Evolutionary conservation across 2,113 vertebrate species (phyloP).

Genomic region (Sylvilagus bachmani): DNA sequence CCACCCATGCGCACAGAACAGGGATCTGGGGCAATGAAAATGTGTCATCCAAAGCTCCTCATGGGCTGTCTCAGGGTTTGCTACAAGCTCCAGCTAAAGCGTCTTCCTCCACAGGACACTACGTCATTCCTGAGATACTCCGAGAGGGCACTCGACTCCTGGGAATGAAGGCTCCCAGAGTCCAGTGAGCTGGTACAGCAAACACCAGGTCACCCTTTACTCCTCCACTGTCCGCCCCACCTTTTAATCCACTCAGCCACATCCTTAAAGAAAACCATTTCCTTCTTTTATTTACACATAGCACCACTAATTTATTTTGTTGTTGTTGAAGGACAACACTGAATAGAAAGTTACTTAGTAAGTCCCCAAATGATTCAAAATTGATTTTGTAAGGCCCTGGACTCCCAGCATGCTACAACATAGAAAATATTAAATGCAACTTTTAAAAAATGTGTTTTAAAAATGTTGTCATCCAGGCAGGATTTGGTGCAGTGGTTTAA

Average conservation of each 20-base stretch:
- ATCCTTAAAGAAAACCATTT: background rate
- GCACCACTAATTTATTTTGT: background rate
- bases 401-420: background rate
- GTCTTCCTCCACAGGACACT: background rate
- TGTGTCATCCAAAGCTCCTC: background rate
- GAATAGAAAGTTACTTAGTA: slow-evolving; percentile 13
- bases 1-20: background rate
- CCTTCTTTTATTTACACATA: background rate
- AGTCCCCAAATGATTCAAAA: slow-evolving; percentile 32
- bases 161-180: background rate
- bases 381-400: slow-evolving; percentile 3
- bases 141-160: background rate
- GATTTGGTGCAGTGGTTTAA: background rate
- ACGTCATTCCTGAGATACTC: background rate
- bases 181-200: background rate
- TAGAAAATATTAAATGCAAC: background rate
- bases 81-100: background rate
- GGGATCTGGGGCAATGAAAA: background rate
- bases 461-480: no score
- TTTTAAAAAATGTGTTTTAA: no score
- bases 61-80: background rate
- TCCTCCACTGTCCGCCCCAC: background rate
- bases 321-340: background rate
- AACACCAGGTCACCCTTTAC: background rate
- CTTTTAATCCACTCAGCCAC: background rate